A percentile compares a stretch with the other conserved stretches of the same genome.
phyloP scores from a whole-genome alignment of 2,888 invertebrate genomes.

The Tyria jacobaeae region DNA sequence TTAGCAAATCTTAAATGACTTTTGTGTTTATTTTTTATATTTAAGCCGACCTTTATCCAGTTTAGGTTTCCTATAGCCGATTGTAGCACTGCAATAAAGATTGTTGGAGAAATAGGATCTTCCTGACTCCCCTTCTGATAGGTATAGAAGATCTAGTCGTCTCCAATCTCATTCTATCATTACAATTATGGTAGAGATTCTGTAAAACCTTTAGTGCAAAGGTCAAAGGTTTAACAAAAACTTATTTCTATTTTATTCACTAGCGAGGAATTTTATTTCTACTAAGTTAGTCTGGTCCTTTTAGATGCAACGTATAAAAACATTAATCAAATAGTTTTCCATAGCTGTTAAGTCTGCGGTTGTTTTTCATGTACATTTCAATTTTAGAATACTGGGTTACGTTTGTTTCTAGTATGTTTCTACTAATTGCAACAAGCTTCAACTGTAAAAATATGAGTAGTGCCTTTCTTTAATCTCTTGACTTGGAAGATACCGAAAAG shows the following conservation, averaged over 20 bases:
- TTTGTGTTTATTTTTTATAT: background rate
- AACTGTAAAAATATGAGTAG: no score
- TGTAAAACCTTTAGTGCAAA: no score
- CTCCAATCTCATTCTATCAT: no score
- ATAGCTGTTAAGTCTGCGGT: background rate
- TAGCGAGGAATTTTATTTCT: conserved; percentile 28
- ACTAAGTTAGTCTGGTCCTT: conserved; percentile 28
- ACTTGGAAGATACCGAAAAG: no score
- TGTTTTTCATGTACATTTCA: background rate
- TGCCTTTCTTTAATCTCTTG: no score
- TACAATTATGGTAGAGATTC: no score
- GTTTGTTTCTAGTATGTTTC: no score
- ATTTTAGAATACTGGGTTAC: background rate
- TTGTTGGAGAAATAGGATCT: no score
- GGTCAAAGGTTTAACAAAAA: conserved; percentile 36
- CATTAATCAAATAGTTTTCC: conserved; percentile 38
- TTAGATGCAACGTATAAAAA: conserved; percentile 29
- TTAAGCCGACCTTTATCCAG: background rate
- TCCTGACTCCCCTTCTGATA: no score
- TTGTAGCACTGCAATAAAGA: conserved; percentile 4
- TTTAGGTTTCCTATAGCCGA: background rate
- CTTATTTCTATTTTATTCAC: conserved; percentile 18
- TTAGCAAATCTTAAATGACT: background rate
- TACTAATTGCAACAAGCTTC: no score
- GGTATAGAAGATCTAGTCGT: no score